Conservation (phyloP, 2,113 vertebrate genomes). For the Rissa tridactyla region DNA sequence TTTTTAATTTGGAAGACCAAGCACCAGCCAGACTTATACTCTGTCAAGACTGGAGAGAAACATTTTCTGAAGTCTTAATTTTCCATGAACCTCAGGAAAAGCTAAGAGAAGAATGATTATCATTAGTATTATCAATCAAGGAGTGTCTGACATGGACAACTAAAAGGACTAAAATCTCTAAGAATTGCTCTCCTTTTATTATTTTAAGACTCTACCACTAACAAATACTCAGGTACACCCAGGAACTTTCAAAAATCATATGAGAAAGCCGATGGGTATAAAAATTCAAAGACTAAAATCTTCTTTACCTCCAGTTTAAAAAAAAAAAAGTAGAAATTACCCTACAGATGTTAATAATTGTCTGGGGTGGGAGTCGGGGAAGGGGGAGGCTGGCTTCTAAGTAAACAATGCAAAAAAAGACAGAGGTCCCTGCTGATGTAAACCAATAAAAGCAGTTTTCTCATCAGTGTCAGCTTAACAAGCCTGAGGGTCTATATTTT, state of each 20-base stretch:
- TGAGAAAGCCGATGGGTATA: slow-evolving; percentile 50
- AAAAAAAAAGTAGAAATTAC: background rate
- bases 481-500: slow-evolving; percentile 62
- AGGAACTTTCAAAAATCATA: slow-evolving; percentile 13
- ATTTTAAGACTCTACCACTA: background rate
- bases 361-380: background rate
- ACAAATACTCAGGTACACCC: background rate
- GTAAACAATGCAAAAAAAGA: slow-evolving; percentile 63
- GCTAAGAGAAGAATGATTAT: background rate
- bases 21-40: background rate
- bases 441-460: slow-evolving; percentile 69
- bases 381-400: slow-evolving; percentile 30
- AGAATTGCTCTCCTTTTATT: slow-evolving; percentile 2
- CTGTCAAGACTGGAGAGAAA: background rate
- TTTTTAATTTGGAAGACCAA: background rate
- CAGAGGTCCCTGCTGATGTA: slow-evolving; percentile 65
- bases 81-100: background rate
- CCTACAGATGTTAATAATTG: slow-evolving; percentile 66
- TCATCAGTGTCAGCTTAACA: slow-evolving; percentile 57
- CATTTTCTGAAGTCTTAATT: slow-evolving; percentile 12
- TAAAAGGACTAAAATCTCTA: background rate
- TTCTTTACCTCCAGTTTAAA: slow-evolving; percentile 30
- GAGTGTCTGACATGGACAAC: background rate
- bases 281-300: slow-evolving; percentile 60
- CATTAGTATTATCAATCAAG: background rate